Base-by-base conservation (phyloP, 2,797 vertebrate species). In the Orestias chungarensis region DNA sequence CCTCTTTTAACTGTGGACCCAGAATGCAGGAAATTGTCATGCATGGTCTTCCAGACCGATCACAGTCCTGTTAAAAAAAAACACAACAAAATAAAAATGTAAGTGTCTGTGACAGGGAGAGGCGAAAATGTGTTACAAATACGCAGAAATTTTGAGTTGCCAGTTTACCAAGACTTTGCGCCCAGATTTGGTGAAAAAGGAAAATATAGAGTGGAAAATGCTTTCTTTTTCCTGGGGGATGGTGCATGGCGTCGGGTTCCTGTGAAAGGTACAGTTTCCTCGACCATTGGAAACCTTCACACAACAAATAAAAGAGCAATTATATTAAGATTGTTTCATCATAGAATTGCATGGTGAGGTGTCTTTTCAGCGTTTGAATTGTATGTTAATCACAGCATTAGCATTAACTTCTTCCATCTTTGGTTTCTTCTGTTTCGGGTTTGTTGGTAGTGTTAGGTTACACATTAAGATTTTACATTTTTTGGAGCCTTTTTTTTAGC, bases 201-300 rank as follows among this genome's bases (percentile, higher is more conserved):
- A 94, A 88, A 99, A 98, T 89, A 99, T 98, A n/a, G 97, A 96
- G 82, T 98, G 96, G 86, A 99, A 99, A 92, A 99, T 97, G 87
- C 93, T 99, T 74, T 97, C 96, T 79, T 93, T 95, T 61, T 96
- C 98, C 84, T 97, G 96, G 75, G 97, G 96, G 87, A 99, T 93
- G 79, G 96, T 79, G 66, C 98, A 99, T 0, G 97, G 97, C 14
- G 92, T 95, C 44, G 94, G 96, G 87, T 96, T 99, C 89, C 82
- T 96, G 82, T 95, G 95, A 85, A 94, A 95, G 50, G 95, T 95
- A 86, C 98, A 99, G 89, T 96, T 98, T 67, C 97, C 97, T 90
- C 96, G 94, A 71, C 95, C 93, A 3, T 96, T 96, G 6, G 92
- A 88, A 81, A 99, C 96, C 98, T 99, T 93, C 38, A 93, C 75